Conservation (phyloP, 2,797 vertebrate genomes). For the Paratrypauchen microcephalus region DNA sequence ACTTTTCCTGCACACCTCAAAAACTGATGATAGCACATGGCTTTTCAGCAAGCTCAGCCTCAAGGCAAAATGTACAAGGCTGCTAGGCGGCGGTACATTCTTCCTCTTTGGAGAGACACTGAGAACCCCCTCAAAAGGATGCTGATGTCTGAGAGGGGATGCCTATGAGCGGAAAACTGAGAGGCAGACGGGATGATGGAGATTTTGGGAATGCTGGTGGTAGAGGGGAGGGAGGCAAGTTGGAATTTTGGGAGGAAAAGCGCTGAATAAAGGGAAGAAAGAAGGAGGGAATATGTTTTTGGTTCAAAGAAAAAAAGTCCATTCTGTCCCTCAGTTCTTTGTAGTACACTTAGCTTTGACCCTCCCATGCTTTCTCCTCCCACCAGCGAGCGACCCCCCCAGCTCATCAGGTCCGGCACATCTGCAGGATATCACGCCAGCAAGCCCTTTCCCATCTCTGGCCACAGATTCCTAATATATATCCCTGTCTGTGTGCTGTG, state of each 20-base stretch:
- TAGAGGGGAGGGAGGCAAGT: slow-evolving; percentile 4
- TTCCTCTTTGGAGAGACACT: slow-evolving; percentile 76
- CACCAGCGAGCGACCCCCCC: slow-evolving; percentile 37
- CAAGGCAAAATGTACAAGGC: slow-evolving; percentile 79
- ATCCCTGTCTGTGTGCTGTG: slow-evolving; percentile 65
- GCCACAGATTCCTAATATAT: slow-evolving; percentile 76
- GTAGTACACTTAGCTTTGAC: slow-evolving; percentile 94
- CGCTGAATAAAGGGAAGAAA: slow-evolving; percentile 47
- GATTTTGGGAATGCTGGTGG: slow-evolving; percentile 40
- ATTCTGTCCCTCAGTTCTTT: slow-evolving; percentile 88
- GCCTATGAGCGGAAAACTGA: slow-evolving; percentile 72
- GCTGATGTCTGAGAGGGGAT: slow-evolving; percentile 78
- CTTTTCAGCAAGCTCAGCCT: slow-evolving; percentile 77
- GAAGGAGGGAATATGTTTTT: slow-evolving; percentile 68
- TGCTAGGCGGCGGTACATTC: slow-evolving; percentile 72
- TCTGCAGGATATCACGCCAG: slow-evolving; percentile 80
- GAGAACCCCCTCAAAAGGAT: slow-evolving; percentile 82
- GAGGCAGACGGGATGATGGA: slow-evolving; percentile 40
- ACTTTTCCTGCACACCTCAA: slow-evolving; percentile 72
- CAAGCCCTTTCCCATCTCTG: slow-evolving; percentile 75
- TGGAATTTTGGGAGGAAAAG: slow-evolving; percentile 22
- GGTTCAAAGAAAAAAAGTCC: slow-evolving; percentile 68
- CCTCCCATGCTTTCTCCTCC: slow-evolving; percentile 89
- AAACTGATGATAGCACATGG: slow-evolving; percentile 76
- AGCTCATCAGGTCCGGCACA: slow-evolving; percentile 76